Percentiles rank a stretch among this genome's conserved stretches.
Conservation (phyloP, 2,797 vertebrate species). For the Aeoliscus strigatus region DNA sequence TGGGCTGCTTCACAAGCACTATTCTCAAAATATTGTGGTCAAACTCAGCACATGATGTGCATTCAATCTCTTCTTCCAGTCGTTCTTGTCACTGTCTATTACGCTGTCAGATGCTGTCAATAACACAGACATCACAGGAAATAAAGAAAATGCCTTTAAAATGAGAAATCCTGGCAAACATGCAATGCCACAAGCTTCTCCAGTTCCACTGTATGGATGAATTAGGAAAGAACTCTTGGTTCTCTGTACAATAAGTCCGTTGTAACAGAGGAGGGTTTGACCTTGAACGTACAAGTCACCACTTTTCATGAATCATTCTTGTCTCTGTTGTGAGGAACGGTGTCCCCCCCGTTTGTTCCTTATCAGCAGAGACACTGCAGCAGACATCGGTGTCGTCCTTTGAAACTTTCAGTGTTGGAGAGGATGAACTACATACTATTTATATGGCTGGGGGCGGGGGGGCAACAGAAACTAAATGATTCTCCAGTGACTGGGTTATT, state of each 20-base stretch:
- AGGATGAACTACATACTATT: too few relatives aligned
- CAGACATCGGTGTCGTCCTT: too few relatives aligned
- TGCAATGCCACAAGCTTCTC: conserved; percentile 20
- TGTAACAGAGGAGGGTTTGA: background rate
- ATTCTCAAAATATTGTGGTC: conserved; percentile 36
- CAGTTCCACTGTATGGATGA: conserved; percentile 3
- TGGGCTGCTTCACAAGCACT: conserved; percentile 28
- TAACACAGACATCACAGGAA: conserved; percentile 35
- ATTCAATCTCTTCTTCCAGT: conserved; percentile 30
- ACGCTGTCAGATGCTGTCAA: conserved; percentile 23
- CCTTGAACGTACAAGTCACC: too few relatives aligned
- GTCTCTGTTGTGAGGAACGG: too few relatives aligned
- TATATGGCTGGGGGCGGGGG: too few relatives aligned
- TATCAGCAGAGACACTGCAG: too few relatives aligned
- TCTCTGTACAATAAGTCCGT: background rate
- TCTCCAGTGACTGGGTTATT: too few relatives aligned
- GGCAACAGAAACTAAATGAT: too few relatives aligned
- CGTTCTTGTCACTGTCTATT: conserved; percentile 43
- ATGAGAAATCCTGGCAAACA: conserved; percentile 16
- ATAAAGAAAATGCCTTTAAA: conserved; percentile 29
- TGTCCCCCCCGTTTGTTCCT: too few relatives aligned
- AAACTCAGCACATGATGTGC: conserved; percentile 25
- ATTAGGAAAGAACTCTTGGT: conserved; percentile 1
- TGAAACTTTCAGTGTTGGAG: too few relatives aligned
- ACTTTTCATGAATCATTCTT: too few relatives aligned